phyloP scores from a whole-genome alignment of 2,888 invertebrate species.

The Gastrophysa polygoni region DNA sequence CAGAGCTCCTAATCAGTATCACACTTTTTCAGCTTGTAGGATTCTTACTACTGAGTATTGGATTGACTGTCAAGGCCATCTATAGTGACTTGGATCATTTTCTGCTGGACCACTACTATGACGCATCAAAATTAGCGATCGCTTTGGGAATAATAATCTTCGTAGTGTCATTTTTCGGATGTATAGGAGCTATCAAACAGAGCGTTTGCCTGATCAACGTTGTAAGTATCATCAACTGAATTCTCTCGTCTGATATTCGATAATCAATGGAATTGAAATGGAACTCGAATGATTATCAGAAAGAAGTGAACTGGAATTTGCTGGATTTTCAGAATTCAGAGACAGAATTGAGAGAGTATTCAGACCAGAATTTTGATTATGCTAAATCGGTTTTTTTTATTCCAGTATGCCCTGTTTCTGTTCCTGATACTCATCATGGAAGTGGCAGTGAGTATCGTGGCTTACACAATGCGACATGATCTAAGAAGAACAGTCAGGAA shows the following conservation, averaged over 20 bases:
- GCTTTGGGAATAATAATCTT: slow-evolving; percentile 76
- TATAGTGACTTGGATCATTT: slow-evolving; percentile 66
- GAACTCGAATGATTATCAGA: too few relatives aligned
- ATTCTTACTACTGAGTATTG: slow-evolving; percentile 69
- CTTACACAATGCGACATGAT: slow-evolving; percentile 61
- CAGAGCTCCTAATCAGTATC: too few relatives aligned
- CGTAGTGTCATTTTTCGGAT: slow-evolving; percentile 81
- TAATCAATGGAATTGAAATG: too few relatives aligned
- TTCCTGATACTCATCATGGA: slow-evolving; percentile 65
- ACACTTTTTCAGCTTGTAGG: slow-evolving; percentile 67
- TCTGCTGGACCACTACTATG: slow-evolving; percentile 67
- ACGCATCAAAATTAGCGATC: slow-evolving; percentile 77
- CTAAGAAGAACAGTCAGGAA: slow-evolving; percentile 54
- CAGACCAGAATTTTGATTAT: too few relatives aligned
- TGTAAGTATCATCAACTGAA: slow-evolving; percentile 53
- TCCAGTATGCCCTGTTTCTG: slow-evolving; percentile 64
- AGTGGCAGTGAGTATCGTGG: slow-evolving; percentile 64
- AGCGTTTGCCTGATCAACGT: slow-evolving; percentile 74
- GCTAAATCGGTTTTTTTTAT: too few relatives aligned
- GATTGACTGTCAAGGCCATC: slow-evolving; percentile 65
- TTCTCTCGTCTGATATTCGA: background rate
- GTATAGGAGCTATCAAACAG: slow-evolving; percentile 80
- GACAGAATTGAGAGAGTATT: too few relatives aligned
- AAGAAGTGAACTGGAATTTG: too few relatives aligned
- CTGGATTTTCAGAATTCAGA: too few relatives aligned